phyloP scores from a whole-genome alignment of 1,140 invertebrate genomes.

The Rhynchophorus ferrugineus region DNA sequence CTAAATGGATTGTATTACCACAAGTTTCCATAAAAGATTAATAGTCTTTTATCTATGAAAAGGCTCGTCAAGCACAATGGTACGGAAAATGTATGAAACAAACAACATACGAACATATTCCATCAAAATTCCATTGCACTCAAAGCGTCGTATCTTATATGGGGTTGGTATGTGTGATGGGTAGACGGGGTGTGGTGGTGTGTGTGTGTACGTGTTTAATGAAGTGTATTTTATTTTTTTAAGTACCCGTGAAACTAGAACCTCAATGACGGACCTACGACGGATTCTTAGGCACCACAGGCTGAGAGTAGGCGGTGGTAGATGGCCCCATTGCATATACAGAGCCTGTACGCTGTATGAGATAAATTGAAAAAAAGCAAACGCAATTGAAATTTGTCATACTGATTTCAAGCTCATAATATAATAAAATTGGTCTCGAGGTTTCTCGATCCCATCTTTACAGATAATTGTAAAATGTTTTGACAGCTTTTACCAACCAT shows the following conservation, averaged over 20 bases:
- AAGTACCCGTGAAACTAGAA: constrained; percentile 42
- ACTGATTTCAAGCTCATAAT: constrained; percentile 5
- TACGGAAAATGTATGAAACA: neutral
- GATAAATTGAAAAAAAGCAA: constrained; percentile 43
- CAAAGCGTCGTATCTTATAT: too few relatives aligned
- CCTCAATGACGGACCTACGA: constrained; percentile 41
- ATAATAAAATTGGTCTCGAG: constrained; percentile 11
- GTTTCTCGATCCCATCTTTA: constrained; percentile 14
- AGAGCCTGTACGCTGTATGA: constrained; percentile 43
- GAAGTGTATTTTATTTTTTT: constrained; percentile 37
- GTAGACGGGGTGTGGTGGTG: neutral
- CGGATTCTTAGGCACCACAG: constrained; percentile 39
- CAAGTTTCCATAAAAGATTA: constrained; percentile 23
- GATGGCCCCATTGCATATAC: constrained; percentile 43
- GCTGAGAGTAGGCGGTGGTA: constrained; percentile 42
- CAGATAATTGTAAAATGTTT: constrained; percentile 23
- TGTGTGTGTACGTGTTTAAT: constrained; percentile 17
- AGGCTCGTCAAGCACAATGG: constrained; percentile 9
- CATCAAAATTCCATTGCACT: too few relatives aligned
- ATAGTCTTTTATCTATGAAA: too few relatives aligned
- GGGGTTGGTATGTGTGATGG: constrained; percentile 17
- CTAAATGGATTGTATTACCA: neutral
- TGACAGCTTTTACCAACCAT: constrained; percentile 9
- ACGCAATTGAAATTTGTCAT: constrained; percentile 42
- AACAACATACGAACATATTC: too few relatives aligned